A percentile compares a stretch with the other conserved stretches of the same genome.
Conservation (phyloP, 2,797 vertebrate species). For the Aeoliscus strigatus region DNA sequence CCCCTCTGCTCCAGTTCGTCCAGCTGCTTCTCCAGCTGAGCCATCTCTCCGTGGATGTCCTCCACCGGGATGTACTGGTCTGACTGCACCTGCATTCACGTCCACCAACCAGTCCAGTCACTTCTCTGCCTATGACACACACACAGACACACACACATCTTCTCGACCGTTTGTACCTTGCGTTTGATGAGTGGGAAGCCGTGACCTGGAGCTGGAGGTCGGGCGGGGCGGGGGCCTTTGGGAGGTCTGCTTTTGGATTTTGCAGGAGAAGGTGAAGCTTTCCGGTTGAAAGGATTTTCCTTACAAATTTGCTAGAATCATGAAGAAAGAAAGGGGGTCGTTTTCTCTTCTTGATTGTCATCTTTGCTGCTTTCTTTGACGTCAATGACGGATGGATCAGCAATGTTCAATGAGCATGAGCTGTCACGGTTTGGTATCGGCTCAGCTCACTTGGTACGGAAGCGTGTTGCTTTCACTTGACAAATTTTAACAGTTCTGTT, state of each 20-base stretch:
- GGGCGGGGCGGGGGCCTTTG: slow-evolving; percentile 84
- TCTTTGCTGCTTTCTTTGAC: no score
- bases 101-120: neutral
- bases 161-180: slow-evolving; percentile 77
- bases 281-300: slow-evolving; percentile 97
- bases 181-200: slow-evolving; percentile 98
- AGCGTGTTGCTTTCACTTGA: no score
- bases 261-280: slow-evolving; percentile 77
- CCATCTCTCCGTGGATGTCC: slow-evolving; percentile 93
- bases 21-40: slow-evolving; percentile 85
- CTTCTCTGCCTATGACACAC: no score
- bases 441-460: no score
- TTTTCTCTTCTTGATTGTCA: no score
- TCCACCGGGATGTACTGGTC: slow-evolving; percentile 95
- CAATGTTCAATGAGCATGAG: no score
- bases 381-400: no score
- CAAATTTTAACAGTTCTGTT: no score
- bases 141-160: neutral
- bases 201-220: slow-evolving; percentile 92
- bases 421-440: no score
- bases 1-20: slow-evolving; percentile 90
- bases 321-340: slow-evolving; percentile 1
- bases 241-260: slow-evolving; percentile 73
- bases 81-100: slow-evolving; percentile 84
- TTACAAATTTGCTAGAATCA: slow-evolving; percentile 86